These are phyloP conservation scores for Hafferia zeledoni DNA, from an alignment of 2,797 vertebrate species.

Conservation along the genomic window DNA sequence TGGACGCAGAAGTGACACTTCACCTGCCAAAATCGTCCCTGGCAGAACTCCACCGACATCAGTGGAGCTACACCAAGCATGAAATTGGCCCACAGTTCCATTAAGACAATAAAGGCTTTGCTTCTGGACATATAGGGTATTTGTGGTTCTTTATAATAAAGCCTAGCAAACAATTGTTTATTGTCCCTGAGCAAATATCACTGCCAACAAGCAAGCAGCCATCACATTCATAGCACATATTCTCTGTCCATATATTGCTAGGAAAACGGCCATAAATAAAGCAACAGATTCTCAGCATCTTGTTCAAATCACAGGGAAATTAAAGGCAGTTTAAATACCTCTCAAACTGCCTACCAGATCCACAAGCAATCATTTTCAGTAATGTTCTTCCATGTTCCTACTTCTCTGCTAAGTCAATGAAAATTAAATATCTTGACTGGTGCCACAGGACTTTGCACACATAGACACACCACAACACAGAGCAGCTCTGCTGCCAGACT, in stretches of 20 bases:
- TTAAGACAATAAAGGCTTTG: constrained; percentile 42
- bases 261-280: not conserved
- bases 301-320: not conserved
- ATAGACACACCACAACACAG: accelerated
- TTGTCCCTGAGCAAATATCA: not conserved
- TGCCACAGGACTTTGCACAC: not conserved
- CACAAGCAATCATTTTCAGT: not conserved
- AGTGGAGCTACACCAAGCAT: not conserved
- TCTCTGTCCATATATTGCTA: not conserved
- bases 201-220: not conserved
- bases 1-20: constrained; percentile 6
- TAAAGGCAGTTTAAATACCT: not conserved
- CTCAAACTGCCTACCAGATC: not conserved
- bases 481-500: not conserved
- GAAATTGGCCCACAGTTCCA: constrained; percentile 5
- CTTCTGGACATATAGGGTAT: not conserved
- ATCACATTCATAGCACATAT: not conserved
- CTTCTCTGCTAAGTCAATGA: not conserved
- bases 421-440: not conserved
- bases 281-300: not conserved
- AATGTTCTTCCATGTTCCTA: not conserved
- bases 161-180: not conserved
- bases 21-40: constrained; percentile 42
- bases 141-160: constrained; percentile 30
- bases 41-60: constrained; percentile 27